Percentiles rank a stretch among this genome's conserved stretches.
phyloP scores from a whole-genome alignment of 2,797 vertebrate species.

The Heteromormyrus szaboi region DNA sequence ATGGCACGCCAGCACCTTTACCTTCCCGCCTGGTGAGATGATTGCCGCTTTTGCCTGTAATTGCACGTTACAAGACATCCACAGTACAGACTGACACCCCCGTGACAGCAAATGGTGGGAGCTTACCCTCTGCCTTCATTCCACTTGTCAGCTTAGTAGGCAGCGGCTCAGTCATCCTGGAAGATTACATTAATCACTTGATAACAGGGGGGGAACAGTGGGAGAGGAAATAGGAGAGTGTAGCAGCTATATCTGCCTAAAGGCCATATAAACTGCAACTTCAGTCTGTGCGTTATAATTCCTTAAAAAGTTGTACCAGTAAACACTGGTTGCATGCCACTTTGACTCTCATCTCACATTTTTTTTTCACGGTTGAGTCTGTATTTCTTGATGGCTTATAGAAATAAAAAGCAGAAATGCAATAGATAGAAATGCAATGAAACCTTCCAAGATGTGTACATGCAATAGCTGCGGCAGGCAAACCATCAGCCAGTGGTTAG shows the following conservation, averaged over 20 bases:
- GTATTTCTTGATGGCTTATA: background rate
- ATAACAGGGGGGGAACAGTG: background rate
- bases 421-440: background rate
- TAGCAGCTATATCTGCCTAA: background rate
- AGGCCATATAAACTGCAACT: background rate
- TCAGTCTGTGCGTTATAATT: background rate
- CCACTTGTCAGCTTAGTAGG: background rate
- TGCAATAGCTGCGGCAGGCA: background rate
- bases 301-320: background rate
- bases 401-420: background rate
- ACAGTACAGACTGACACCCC: background rate
- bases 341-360: background rate
- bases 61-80: background rate
- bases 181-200: background rate
- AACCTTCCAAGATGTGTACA: background rate
- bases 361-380: background rate
- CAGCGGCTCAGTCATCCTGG: background rate
- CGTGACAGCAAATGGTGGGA: background rate
- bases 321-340: background rate
- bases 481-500: background rate
- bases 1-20: slow-evolving; percentile 30
- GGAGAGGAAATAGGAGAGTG: background rate
- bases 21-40: slow-evolving; percentile 1
- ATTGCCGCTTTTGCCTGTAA: slow-evolving; percentile 35
- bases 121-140: background rate